phyloP scores from a whole-genome alignment of 2,888 invertebrate species.

The Fragum fragum region DNA sequence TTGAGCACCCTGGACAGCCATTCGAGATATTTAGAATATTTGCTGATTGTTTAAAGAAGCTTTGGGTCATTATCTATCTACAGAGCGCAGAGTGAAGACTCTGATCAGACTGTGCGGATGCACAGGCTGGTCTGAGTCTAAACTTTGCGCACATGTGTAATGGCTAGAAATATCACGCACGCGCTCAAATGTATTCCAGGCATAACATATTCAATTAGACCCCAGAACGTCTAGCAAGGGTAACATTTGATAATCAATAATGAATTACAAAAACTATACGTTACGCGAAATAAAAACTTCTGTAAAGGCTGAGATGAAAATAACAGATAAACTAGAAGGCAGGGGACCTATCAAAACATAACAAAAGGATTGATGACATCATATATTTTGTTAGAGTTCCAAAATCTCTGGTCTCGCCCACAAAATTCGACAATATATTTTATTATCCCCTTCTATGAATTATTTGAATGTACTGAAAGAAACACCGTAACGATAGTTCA shows the following conservation, averaged over 20 bases:
- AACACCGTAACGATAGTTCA: too few relatives aligned
- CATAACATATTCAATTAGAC: too few relatives aligned
- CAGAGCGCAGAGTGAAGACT: too few relatives aligned
- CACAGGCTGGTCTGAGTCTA: too few relatives aligned
- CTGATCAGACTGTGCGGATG: too few relatives aligned
- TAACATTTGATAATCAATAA: neutral
- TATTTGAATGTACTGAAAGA: neutral
- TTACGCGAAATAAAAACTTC: neutral
- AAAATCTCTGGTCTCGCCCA: neutral
- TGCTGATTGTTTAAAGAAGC: too few relatives aligned
- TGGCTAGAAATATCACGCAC: too few relatives aligned
- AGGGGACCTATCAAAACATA: slow-evolving; percentile 26
- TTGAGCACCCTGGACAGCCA: too few relatives aligned
- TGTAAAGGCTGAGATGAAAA: neutral
- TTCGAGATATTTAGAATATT: too few relatives aligned
- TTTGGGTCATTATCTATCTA: too few relatives aligned
- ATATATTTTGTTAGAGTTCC: slow-evolving; percentile 2
- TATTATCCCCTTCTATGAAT: neutral
- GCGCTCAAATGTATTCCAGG: too few relatives aligned
- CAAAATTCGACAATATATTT: neutral
- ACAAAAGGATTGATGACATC: slow-evolving; percentile 13
- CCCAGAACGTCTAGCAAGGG: neutral
- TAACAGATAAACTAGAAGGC: neutral
- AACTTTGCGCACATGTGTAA: too few relatives aligned
- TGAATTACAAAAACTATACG: neutral